Conservation (phyloP, 2,797 vertebrate species). For the Borostomias antarcticus region DNA sequence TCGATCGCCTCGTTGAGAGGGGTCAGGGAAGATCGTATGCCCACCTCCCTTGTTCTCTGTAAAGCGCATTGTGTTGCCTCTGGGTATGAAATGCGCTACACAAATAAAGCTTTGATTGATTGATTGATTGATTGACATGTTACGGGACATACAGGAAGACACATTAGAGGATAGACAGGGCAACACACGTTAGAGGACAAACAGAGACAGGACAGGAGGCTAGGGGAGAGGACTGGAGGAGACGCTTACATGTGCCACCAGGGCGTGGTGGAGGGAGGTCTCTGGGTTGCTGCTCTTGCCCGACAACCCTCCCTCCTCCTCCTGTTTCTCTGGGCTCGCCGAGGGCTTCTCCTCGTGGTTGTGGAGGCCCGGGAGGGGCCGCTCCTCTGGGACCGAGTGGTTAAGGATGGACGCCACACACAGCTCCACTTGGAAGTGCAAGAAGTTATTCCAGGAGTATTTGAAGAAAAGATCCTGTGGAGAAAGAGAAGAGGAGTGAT, state of each 20-base stretch:
- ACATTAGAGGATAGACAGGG: background rate
- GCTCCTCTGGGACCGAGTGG: constrained; percentile 77
- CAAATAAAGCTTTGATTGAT: too few relatives aligned
- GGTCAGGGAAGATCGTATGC: too few relatives aligned
- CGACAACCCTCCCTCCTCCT: constrained; percentile 54
- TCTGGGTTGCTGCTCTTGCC: constrained; percentile 50
- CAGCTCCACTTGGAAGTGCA: constrained; percentile 99
- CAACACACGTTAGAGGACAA: background rate
- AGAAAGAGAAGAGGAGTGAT: background rate
- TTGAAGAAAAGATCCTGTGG: constrained; percentile 95
- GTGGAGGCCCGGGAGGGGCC: constrained; percentile 62
- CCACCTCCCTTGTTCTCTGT: too few relatives aligned
- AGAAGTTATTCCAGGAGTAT: constrained; percentile 98
- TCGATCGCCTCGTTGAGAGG: too few relatives aligned
- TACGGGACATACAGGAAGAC: constrained; percentile 28
- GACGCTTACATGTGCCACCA: constrained; percentile 88
- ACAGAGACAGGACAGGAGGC: background rate
- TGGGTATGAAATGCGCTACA: too few relatives aligned
- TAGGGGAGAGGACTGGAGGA: background rate
- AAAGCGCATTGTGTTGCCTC: too few relatives aligned
- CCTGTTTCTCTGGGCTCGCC: constrained; percentile 38
- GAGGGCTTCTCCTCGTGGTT: constrained; percentile 71
- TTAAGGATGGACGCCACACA: constrained; percentile 91
- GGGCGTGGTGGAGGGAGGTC: constrained; percentile 70
- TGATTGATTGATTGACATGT: too few relatives aligned